Evolutionary conservation across 2,797 vertebrate genomes (phyloP), one percentile per base, ranked within the genome.

Genomic region (Coranthus polyacanthus): DNA sequence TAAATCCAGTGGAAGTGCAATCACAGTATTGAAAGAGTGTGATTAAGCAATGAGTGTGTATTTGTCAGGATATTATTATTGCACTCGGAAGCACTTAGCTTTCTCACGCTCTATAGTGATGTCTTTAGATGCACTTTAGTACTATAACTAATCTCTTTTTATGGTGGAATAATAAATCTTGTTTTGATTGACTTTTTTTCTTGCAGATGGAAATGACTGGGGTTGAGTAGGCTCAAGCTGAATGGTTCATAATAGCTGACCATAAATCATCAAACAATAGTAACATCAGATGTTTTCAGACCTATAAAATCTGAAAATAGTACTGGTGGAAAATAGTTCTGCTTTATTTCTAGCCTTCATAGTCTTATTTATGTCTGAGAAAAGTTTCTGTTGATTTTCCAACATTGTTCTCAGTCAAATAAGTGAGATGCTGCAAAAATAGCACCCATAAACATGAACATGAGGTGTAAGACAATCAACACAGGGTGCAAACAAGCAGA

Each of bases 1-100:
- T 83, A 71, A 84, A 84, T 86, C 78, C 50, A 39, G 16, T 22
- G 57, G n/a, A 68, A 57, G 65, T 45, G 59, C 62, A 72, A 55
- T 71, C 68, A 44, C 44, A 64, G 32, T 59, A 84, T 67, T 64
- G 71, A 68, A 52, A 51, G 42, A 42, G 34, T 61, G 38, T 68
- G 67, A 79, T 79, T 77, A 57, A 75, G 26, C 5, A 37, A 32
- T 39, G 16, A 47, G 45, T 45, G 38, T 60, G 34, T 50, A 39
- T 80, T 72, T 53, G 46, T 58, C 58, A 32, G 44, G 47, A 21
- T 21, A 20, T 47, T 49, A 24, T 68, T 72, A 66, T 42, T 55
- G 41, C 51, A 32, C 22, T 22, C 3, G 0, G 37, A 65, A 46
- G 68, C 73, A 73, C 68, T 79, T 47, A 20, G 12, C 24, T 49